Conservation (phyloP, 1,140 invertebrate species). For the Ephestia elutella region DNA sequence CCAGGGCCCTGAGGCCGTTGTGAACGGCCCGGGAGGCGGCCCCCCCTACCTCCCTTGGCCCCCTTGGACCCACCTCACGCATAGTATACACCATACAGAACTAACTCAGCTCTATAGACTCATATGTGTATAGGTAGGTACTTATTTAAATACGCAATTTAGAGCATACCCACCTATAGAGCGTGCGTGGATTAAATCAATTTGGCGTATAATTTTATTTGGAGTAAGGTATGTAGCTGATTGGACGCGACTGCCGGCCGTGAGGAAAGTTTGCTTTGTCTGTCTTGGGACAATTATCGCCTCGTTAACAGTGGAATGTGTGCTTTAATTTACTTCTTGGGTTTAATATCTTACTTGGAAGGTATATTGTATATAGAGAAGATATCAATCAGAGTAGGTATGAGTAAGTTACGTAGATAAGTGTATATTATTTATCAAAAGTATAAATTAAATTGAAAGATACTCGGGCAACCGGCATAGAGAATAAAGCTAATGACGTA, state of each 20-base stretch:
- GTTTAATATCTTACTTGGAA: too few species aligned
- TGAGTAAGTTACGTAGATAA: too few species aligned
- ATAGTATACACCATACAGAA: conserved; percentile 67
- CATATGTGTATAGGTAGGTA: conserved; percentile 51
- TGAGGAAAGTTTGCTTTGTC: background rate
- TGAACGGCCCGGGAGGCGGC: conserved; percentile 35
- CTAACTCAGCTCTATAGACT: conserved; percentile 66
- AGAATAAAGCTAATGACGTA: too few species aligned
- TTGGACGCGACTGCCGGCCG: conserved; percentile 28
- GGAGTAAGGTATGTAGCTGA: conserved; percentile 23
- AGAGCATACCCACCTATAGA: conserved; percentile 30
- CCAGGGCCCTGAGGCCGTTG: conserved; percentile 51
- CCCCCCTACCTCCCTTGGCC: conserved; percentile 28
- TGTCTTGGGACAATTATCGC: too few species aligned
- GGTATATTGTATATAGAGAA: too few species aligned
- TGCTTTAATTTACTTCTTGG: too few species aligned
- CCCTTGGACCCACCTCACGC: conserved; percentile 48
- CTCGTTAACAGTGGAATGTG: too few species aligned
- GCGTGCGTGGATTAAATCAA: conserved; percentile 47
- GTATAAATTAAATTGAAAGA: too few species aligned
- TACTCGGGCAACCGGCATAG: too few species aligned
- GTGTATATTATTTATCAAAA: too few species aligned
- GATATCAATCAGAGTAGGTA: too few species aligned
- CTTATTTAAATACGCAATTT: conserved; percentile 71
- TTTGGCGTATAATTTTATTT: conserved; percentile 48